Evolutionary conservation across 2,797 vertebrate genomes (phyloP), one percentile per base, ranked within the genome.

Genomic region (Falco naumanni): DNA sequence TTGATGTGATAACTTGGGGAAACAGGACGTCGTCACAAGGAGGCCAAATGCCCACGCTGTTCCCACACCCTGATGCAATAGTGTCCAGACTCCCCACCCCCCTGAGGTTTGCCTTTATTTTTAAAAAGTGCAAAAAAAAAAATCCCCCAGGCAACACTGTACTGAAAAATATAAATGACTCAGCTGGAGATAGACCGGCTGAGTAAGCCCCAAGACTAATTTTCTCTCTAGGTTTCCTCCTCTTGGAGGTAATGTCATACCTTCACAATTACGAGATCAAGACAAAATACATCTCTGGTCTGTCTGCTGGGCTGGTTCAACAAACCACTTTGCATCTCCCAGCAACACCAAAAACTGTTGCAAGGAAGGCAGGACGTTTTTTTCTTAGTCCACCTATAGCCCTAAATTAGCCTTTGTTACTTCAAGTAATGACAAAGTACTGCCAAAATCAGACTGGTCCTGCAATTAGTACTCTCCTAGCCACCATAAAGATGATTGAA

Each of bases 1-100:
- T 85, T 59, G 50, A 82, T 86, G 74, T 74, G 90, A 92, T 92
- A 96, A 95, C 76, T 82, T 93, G 90, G 84, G 79, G 94, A 93
- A 95, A 93, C 90, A 92, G 93, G 94, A 96, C 89, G 92, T 91
- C 0, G 92, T 91, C 0, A 2, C 72, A 90, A 88, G 87, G 69
- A 97, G 95, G 89, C 92, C 89, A 95, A 92, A 96, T 96, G 82
- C 95, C 96, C 93, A 94, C 89, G 87, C 97, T 87, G 59, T 97
- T 96, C 96, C 95, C 96, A 97, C 79, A 97, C 89, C 82, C 90
- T 8, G 2, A 78, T 25, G 63, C 1, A 16, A 92, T 53, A n/a
- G 79, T 94, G 82, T 95, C 94, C 94, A 84, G 89, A 57, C 72
- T 92, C 69, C 51, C 26, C 26, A 31, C 7, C 34, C 92, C 84